A percentile compares a stretch with the other conserved stretches of the same genome.
These are phyloP conservation scores for Masticophis lateralis DNA, from an alignment of 2,797 vertebrate genomes.

Conservation along the genomic window DNA sequence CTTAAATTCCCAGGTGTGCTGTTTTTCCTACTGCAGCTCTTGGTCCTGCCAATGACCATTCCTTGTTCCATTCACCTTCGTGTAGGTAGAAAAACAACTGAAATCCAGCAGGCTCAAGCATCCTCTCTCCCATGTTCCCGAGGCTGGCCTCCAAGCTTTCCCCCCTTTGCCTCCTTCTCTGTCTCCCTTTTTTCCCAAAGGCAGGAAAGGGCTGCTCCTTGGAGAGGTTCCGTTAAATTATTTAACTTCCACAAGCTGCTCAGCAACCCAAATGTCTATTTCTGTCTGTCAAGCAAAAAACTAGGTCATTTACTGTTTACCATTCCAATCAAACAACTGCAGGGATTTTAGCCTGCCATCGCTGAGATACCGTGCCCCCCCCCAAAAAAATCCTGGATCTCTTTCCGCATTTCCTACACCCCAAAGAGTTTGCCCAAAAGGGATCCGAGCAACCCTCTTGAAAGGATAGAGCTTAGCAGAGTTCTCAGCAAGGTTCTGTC, in stretches of 20 bases:
- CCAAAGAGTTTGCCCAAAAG: background rate
- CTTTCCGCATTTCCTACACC: background rate
- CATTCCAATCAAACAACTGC: background rate
- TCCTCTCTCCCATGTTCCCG: background rate
- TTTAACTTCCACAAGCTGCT: background rate
- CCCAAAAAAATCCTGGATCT: background rate
- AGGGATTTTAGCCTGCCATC: background rate
- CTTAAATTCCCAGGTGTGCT: background rate
- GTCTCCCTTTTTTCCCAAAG: background rate
- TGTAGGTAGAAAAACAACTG: background rate
- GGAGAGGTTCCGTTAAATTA: fast-evolving
- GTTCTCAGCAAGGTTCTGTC: background rate
- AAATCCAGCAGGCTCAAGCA: background rate
- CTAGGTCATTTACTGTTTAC: slow-evolving; percentile 49
- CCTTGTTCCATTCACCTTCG: background rate
- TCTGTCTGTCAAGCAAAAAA: slow-evolving; percentile 17
- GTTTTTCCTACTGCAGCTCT: no score
- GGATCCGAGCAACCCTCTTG: background rate
- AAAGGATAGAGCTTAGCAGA: background rate
- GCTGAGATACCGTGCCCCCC: background rate
- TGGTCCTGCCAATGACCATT: background rate
- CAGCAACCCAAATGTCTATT: slow-evolving; percentile 24
- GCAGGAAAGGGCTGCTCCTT: slow-evolving; percentile 19
- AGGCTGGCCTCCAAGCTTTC: background rate
- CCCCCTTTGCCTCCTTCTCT: background rate